Evolutionary conservation across 2,113 vertebrate species (phyloP).

Genomic region (Dicentrarchus labrax): DNA sequence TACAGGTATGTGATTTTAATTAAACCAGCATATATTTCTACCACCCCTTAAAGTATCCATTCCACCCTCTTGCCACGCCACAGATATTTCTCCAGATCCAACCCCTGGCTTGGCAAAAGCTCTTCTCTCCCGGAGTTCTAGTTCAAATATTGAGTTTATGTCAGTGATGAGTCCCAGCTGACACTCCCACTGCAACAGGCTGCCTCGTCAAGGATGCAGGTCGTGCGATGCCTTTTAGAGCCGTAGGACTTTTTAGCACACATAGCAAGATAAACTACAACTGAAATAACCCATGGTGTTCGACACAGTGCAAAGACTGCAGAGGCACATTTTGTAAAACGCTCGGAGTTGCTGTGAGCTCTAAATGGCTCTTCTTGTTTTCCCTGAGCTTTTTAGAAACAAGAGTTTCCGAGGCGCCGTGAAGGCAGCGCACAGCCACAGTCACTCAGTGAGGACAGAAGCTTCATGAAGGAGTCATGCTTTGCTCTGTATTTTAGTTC

Average conservation of each 20-base stretch:
- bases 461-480: constrained; percentile 39
- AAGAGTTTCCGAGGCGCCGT: background rate
- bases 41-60: no score
- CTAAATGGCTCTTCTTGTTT: background rate
- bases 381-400: fast-evolving
- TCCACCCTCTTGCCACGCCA: no score
- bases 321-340: background rate
- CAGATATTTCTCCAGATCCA: no score
- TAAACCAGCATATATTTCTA: no score
- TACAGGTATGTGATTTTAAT: no score
- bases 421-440: constrained; percentile 36
- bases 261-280: background rate
- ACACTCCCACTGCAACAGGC: constrained; percentile 22
- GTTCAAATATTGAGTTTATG: constrained; percentile 30
- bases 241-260: background rate
- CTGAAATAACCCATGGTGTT: background rate
- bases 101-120: no score
- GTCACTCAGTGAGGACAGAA: background rate
- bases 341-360: fast-evolving
- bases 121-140: background rate
- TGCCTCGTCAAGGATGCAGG: constrained; percentile 19
- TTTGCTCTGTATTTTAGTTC: constrained; percentile 31
- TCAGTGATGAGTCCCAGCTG: background rate
- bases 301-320: fast-evolving
- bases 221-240: background rate